Evolutionary conservation across 1,140 invertebrate genomes (phyloP).

Genomic region (Charaxes varanes): DNA sequence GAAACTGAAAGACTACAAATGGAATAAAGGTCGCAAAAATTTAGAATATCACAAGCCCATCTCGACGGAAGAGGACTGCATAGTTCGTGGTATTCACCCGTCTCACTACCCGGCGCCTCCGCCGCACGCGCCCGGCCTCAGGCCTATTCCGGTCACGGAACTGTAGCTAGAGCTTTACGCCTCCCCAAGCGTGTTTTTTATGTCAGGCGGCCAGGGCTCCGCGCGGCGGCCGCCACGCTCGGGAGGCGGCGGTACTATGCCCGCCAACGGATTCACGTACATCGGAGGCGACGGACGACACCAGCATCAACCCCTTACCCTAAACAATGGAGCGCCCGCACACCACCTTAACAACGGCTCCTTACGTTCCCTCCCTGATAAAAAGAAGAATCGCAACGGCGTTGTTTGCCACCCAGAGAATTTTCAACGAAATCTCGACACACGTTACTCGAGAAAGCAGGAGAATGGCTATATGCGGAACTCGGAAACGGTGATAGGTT

Average conservation of each 20-base stretch:
- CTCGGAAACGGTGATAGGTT: slow-evolving; percentile 61
- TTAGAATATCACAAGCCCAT: slow-evolving; percentile 92
- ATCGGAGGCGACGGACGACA: slow-evolving; percentile 76
- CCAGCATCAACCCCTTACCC: slow-evolving; percentile 63
- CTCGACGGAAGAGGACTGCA: slow-evolving; percentile 88
- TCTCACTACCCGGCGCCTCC: slow-evolving; percentile 76
- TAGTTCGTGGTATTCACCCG: slow-evolving; percentile 75
- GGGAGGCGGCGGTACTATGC: slow-evolving; percentile 79
- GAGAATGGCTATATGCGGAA: slow-evolving; percentile 67
- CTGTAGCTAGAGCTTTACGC: slow-evolving; percentile 94
- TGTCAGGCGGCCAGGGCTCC: slow-evolving; percentile 75
- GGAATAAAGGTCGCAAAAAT: slow-evolving; percentile 88
- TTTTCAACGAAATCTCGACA: slow-evolving; percentile 66
- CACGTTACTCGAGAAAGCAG: slow-evolving; percentile 65
- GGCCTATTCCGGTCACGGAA: slow-evolving; percentile 91
- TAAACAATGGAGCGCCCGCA: slow-evolving; percentile 70
- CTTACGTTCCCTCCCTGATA: slow-evolving; percentile 56
- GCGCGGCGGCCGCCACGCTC: slow-evolving; percentile 72
- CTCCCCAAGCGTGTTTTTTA: slow-evolving; percentile 82
- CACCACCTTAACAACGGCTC: slow-evolving; percentile 70
- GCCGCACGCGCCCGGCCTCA: slow-evolving; percentile 75
- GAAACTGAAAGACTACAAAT: slow-evolving; percentile 87
- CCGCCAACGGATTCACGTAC: slow-evolving; percentile 84
- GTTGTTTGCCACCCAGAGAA: slow-evolving; percentile 64
- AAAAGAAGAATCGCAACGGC: slow-evolving; percentile 64